A percentile compares a stretch with the other conserved stretches of the same genome.
phyloP scores from a whole-genome alignment of 1,140 invertebrate genomes.

The Macrocentrus cingulum region DNA sequence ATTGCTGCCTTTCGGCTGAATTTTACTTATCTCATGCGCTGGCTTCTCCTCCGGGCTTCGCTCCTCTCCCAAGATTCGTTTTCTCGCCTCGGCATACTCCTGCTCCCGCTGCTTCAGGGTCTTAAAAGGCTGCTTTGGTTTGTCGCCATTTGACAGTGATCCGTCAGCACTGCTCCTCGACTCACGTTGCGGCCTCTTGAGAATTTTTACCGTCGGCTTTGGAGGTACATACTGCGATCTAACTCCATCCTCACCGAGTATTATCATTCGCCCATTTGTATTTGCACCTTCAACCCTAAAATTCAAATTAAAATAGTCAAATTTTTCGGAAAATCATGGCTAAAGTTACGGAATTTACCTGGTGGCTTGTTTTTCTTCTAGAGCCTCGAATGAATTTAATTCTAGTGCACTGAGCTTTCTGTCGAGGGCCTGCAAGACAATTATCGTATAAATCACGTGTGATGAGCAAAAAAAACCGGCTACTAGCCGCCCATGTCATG shows the following conservation, averaged over 20 bases:
- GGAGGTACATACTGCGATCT: constrained; percentile 65
- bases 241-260: constrained; percentile 52
- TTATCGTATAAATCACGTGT: background rate
- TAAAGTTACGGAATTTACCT: constrained; percentile 46
- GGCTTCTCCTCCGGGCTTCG: constrained; percentile 72
- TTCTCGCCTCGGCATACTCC: constrained; percentile 83
- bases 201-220: constrained; percentile 78
- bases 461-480: background rate
- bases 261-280: constrained; percentile 49
- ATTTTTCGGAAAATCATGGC: background rate
- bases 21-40: constrained; percentile 64
- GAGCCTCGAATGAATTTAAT: constrained; percentile 41
- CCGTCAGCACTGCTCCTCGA: constrained; percentile 52
- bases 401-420: constrained; percentile 49
- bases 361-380: constrained; percentile 46
- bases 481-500: background rate
- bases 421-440: constrained; percentile 45
- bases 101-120: constrained; percentile 83
- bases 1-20: constrained; percentile 43
- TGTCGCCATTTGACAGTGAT: constrained; percentile 65
- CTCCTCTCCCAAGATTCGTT: constrained; percentile 80
- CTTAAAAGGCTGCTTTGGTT: constrained; percentile 75
- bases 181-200: constrained; percentile 69
- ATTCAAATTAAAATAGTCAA: background rate
- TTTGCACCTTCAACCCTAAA: constrained; percentile 41